These are phyloP conservation scores for Myotis brandtii DNA, from an alignment of 2,113 vertebrate species.

Conservation along the genomic window DNA sequence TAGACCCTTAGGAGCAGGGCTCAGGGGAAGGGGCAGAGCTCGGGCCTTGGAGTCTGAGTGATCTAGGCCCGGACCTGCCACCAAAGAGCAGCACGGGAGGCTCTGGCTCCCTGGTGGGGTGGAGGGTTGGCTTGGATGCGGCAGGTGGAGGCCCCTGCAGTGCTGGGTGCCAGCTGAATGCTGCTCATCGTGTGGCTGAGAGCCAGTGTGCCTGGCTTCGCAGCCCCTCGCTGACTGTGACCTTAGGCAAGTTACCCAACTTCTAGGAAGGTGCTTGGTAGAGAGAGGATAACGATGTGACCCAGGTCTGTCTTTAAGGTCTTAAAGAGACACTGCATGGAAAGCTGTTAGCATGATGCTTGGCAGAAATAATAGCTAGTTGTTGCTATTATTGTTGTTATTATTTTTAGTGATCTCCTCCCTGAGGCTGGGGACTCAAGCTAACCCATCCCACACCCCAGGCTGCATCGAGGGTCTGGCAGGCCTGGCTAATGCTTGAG, in stretches of 20 bases:
- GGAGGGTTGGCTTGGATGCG: not conserved
- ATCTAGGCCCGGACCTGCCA: not conserved
- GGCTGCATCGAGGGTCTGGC: constrained; percentile 23
- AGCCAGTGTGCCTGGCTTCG: not conserved
- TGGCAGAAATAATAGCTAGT: not conserved
- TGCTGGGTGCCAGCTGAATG: not conserved
- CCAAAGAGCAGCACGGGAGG: not conserved
- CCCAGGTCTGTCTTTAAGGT: not conserved
- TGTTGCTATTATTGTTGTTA: not conserved
- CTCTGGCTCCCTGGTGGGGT: not conserved
- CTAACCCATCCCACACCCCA: not conserved
- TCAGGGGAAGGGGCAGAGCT: not conserved
- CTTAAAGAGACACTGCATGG: not conserved
- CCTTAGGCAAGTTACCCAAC: not conserved
- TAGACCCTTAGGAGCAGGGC: not conserved
- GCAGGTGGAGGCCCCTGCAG: not conserved
- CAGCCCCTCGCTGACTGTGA: not conserved
- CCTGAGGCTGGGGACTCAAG: not conserved
- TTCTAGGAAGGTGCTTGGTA: not conserved
- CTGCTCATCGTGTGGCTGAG: not conserved
- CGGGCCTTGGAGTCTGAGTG: not conserved
- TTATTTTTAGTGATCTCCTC: not conserved
- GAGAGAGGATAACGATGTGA: not conserved
- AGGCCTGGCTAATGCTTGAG: not conserved
- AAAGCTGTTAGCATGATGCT: not conserved